Evolutionary conservation across 1,140 invertebrate genomes (phyloP).

Genomic region (Nylanderia fulva): DNA sequence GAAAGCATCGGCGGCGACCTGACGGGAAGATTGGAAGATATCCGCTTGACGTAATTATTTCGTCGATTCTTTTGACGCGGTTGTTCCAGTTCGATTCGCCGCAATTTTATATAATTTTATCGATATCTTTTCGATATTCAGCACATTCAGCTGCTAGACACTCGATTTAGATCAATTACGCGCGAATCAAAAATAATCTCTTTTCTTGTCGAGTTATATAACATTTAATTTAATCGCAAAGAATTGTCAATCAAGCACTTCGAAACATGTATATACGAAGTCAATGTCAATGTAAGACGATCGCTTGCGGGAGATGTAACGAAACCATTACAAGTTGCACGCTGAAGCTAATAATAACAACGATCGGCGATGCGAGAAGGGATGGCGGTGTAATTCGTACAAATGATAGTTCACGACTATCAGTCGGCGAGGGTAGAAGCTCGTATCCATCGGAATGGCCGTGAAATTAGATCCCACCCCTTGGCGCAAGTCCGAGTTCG

Average conservation of each 20-base stretch:
- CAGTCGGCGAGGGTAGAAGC: slow-evolving; percentile 73
- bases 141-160: neutral
- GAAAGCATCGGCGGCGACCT: slow-evolving; percentile 65
- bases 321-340: slow-evolving; percentile 72
- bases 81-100: slow-evolving; percentile 13
- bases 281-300: neutral
- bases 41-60: slow-evolving; percentile 63
- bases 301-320: slow-evolving; percentile 62
- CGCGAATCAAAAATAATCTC: neutral
- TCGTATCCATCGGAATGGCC: slow-evolving; percentile 81
- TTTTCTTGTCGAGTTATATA: no score
- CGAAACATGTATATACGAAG: neutral
- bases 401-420: slow-evolving; percentile 83
- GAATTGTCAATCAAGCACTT: neutral
- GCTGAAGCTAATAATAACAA: slow-evolving; percentile 84
- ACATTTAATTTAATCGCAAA: neutral
- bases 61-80: slow-evolving; percentile 55
- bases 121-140: slow-evolving; percentile 13
- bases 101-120: neutral
- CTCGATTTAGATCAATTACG: neutral
- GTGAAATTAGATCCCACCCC: slow-evolving; percentile 83
- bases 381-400: slow-evolving; percentile 83
- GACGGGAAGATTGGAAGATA: slow-evolving; percentile 58
- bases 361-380: slow-evolving; percentile 73
- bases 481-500: slow-evolving; percentile 80